Evolutionary conservation across 2,888 invertebrate genomes (phyloP).

Genomic region (Rotaria socialis): DNA sequence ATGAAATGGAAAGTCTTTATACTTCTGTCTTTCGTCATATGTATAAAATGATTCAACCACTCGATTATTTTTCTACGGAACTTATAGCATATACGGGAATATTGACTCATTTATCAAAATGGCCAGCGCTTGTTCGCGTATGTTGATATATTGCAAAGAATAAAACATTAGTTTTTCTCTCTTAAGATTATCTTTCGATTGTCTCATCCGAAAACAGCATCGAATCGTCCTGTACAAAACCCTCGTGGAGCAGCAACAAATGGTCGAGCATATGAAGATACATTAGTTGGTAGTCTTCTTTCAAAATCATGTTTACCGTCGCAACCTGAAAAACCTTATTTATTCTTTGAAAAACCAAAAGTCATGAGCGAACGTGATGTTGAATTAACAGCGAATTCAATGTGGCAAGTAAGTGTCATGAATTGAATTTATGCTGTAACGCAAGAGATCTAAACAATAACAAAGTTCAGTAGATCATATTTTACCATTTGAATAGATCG

Average conservation of each 20-base stretch:
- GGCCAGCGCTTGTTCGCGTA: not conserved
- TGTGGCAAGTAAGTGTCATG: constrained; percentile 14
- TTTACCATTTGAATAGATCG: no score
- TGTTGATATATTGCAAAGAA: not conserved
- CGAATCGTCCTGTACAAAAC: not conserved
- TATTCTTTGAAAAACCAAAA: constrained; percentile 43
- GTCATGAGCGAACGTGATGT: constrained; percentile 38
- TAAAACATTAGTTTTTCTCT: not conserved
- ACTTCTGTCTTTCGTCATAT: not conserved
- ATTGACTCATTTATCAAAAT: not conserved
- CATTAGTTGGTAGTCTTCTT: constrained; percentile 40
- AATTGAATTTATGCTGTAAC: not conserved
- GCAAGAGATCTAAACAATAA: no score
- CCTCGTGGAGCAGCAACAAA: no score
- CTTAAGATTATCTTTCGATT: not conserved
- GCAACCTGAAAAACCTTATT: constrained; percentile 34
- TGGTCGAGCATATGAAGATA: constrained; percentile 40
- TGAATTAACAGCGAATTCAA: constrained; percentile 37
- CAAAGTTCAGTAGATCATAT: no score
- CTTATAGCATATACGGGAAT: not conserved
- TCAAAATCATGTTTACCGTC: constrained; percentile 38
- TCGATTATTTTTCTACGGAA: not conserved
- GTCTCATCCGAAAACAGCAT: not conserved
- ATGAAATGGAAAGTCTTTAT: not conserved
- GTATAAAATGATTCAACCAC: not conserved